Evolutionary conservation across 1,140 invertebrate genomes (phyloP).

Genomic region (Drosophila repleta): DNA sequence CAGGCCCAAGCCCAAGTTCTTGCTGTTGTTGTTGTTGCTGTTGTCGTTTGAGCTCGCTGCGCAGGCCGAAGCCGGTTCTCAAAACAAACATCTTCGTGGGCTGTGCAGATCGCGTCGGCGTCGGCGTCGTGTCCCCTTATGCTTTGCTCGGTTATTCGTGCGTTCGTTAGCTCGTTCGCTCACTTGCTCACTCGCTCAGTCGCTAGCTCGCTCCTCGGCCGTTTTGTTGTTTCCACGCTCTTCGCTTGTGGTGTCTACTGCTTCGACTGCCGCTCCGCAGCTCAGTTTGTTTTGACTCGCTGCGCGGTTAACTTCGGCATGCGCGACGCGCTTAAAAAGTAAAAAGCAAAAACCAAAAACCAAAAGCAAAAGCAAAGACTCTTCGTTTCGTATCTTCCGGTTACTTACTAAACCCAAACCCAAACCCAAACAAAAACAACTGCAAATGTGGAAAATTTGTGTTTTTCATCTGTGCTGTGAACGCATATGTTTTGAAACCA

Average conservation of each 20-base stretch:
- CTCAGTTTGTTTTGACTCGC: slow-evolving; percentile 68
- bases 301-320: slow-evolving; percentile 64
- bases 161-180: slow-evolving; percentile 13
- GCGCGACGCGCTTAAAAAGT: slow-evolving; percentile 32
- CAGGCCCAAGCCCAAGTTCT: slow-evolving; percentile 36
- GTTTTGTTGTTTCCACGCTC: slow-evolving; percentile 57
- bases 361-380: slow-evolving; percentile 36
- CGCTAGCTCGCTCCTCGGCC: slow-evolving; percentile 32
- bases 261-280: slow-evolving; percentile 6
- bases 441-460: slow-evolving; percentile 6
- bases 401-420: slow-evolving; percentile 1
- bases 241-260: slow-evolving; percentile 33
- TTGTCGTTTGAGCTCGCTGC: slow-evolving; percentile 21
- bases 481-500: background rate
- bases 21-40: slow-evolving; percentile 7
- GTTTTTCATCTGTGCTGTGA: slow-evolving; percentile 4
- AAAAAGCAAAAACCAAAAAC: too few species aligned
- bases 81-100: slow-evolving; percentile 58
- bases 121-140: slow-evolving; percentile 46
- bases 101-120: slow-evolving; percentile 47
- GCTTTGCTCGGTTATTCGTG: slow-evolving; percentile 27
- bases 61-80: slow-evolving; percentile 67
- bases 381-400: slow-evolving; percentile 15
- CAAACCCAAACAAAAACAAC: background rate
- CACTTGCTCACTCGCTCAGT: slow-evolving; percentile 27